phyloP scores from a whole-genome alignment of 2,113 vertebrate species.

The Axis porcinus region DNA sequence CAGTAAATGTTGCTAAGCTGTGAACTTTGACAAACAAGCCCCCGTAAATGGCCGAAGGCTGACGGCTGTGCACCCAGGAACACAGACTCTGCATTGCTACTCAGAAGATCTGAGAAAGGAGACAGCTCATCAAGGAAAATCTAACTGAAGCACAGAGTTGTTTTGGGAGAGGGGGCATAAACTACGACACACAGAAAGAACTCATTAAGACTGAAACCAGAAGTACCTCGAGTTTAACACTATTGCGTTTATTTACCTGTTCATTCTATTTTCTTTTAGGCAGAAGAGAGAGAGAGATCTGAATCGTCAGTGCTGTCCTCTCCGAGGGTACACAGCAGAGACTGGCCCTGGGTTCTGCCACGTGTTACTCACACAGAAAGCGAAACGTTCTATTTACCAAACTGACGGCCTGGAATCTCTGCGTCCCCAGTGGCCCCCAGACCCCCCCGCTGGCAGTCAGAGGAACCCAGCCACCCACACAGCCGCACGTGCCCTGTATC shows the following conservation, averaged over 20 bases:
- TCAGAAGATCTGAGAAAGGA: background rate
- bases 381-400: background rate
- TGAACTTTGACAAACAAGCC: slow-evolving; percentile 35
- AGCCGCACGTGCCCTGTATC: rapidly evolving
- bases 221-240: background rate
- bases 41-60: background rate
- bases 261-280: background rate
- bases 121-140: background rate
- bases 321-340: background rate
- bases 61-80: background rate
- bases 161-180: background rate
- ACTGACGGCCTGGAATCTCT: too few relatives aligned
- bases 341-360: background rate
- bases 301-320: background rate
- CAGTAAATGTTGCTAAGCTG: slow-evolving; percentile 25
- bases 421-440: background rate
- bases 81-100: background rate
- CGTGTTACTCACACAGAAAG: background rate
- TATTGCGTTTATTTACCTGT: background rate
- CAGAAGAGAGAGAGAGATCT: background rate
- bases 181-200: background rate
- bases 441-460: background rate
- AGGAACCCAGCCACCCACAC: background rate
- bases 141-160: background rate
- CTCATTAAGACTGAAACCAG: background rate